Percentiles rank a stretch among this genome's conserved stretches.
Conservation (phyloP, 2,113 vertebrate genomes). For the Toxotes chatareus region DNA sequence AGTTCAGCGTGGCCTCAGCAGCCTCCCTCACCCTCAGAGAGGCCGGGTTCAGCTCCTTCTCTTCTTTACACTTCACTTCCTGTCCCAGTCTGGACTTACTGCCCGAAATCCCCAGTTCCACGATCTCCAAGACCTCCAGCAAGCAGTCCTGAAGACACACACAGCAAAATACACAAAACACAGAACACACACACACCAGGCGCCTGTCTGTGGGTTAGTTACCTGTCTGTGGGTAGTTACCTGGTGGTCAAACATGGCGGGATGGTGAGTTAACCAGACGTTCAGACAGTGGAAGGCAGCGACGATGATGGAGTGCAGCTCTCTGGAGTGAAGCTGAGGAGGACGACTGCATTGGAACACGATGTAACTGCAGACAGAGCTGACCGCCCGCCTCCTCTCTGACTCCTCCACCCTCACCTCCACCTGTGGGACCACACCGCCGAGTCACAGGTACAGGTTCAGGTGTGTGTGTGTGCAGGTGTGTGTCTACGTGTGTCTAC, state of each 20-base stretch:
- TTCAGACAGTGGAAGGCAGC: slow-evolving; percentile 95
- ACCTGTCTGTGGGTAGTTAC: slow-evolving; percentile 63
- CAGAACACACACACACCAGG: background rate
- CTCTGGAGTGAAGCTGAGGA: slow-evolving; percentile 92
- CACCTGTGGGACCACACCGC: slow-evolving; percentile 79
- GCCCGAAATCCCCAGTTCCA: slow-evolving; percentile 95
- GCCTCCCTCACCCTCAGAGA: slow-evolving; percentile 97
- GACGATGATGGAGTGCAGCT: slow-evolving; percentile 97
- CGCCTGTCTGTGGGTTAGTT: too few species aligned
- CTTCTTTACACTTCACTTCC: slow-evolving; percentile 91
- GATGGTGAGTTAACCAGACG: slow-evolving; percentile 92
- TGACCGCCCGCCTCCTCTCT: slow-evolving; percentile 87
- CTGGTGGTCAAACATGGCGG: slow-evolving; percentile 92
- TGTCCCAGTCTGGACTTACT: slow-evolving; percentile 92
- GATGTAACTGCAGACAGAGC: slow-evolving; percentile 91
- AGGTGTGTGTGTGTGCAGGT: background rate
- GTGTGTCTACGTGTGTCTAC: slow-evolving; percentile 69
- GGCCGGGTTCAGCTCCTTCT: slow-evolving; percentile 93
- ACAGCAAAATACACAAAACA: background rate
- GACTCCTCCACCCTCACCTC: slow-evolving; percentile 86
- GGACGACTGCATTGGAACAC: slow-evolving; percentile 95
- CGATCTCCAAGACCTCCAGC: slow-evolving; percentile 93
- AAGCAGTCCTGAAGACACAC: slow-evolving; percentile 88
- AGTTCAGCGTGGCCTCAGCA: slow-evolving; percentile 93
- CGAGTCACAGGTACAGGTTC: background rate